Evolutionary conservation across 1,140 invertebrate genomes (phyloP).

Genomic region (Drosophila baimaii): DNA sequence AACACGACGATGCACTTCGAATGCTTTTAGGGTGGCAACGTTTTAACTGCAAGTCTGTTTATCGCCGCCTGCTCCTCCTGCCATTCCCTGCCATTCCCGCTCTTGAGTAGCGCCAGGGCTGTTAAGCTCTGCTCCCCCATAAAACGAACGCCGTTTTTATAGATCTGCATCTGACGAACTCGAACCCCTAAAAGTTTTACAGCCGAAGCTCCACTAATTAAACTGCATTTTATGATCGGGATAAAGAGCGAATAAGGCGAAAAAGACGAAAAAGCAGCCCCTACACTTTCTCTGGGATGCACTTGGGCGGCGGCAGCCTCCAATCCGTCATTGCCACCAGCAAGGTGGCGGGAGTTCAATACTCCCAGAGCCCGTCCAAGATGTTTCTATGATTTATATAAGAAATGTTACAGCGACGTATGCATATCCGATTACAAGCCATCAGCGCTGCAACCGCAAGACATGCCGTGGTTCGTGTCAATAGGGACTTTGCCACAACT

Average conservation of each 20-base stretch:
- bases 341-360: slow-evolving; percentile 31
- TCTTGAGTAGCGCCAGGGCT: not conserved
- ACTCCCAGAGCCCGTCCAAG: not conserved
- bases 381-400: slow-evolving; percentile 31
- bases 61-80: not conserved
- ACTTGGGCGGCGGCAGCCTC: not conserved
- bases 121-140: slow-evolving; percentile 9
- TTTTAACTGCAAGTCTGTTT: slow-evolving; percentile 12
- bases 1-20: slow-evolving; percentile 18
- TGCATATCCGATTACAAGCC: slow-evolving; percentile 13
- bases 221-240: slow-evolving; percentile 34
- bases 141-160: slow-evolving; percentile 17
- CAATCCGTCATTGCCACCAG: not conserved
- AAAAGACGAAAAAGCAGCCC: slow-evolving; percentile 2
- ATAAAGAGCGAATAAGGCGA: slow-evolving; percentile 8
- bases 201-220: slow-evolving; percentile 23
- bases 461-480: not conserved
- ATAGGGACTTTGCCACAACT: slow-evolving; percentile 31
- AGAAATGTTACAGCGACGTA: slow-evolving; percentile 9
- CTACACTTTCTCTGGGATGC: slow-evolving; percentile 19
- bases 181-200: slow-evolving; percentile 38
- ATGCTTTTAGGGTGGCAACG: slow-evolving; percentile 19
- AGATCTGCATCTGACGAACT: slow-evolving; percentile 18
- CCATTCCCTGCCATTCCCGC: not conserved
- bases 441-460: slow-evolving; percentile 34